phyloP scores from a whole-genome alignment of 2,113 vertebrate genomes.

The Uria aalge region DNA sequence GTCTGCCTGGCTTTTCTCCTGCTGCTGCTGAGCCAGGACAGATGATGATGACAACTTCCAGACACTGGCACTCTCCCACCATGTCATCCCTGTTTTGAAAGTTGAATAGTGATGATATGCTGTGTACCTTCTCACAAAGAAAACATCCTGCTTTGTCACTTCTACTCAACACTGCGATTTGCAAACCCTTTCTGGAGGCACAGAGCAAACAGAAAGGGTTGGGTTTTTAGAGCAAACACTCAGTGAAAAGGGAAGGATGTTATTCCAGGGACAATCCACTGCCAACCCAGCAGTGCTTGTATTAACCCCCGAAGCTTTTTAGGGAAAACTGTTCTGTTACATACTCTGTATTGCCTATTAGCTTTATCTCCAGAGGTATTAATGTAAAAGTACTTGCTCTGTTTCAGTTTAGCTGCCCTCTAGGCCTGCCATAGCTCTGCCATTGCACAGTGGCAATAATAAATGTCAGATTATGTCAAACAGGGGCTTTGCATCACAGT shows the following conservation, averaged over 20 bases:
- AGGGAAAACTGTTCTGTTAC: not conserved
- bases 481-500: not conserved
- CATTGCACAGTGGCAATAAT: too few species aligned
- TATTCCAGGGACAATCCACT: slow-evolving; percentile 19
- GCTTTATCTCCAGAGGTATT: not conserved
- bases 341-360: not conserved
- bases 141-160: slow-evolving; percentile 52
- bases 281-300: not conserved
- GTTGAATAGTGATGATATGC: slow-evolving; percentile 39
- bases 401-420: not conserved
- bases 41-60: not conserved
- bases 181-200: slow-evolving; percentile 5
- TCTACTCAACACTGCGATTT: not conserved
- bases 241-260: slow-evolving; percentile 12
- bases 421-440: not conserved
- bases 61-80: not conserved
- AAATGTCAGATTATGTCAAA: not conserved
- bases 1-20: not conserved
- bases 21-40: not conserved
- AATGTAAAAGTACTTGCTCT: not conserved
- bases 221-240: not conserved
- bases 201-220: not conserved
- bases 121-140: slow-evolving; percentile 52
- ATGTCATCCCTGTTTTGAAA: slow-evolving; percentile 41
- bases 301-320: not conserved